Base-by-base conservation (phyloP, 2,113 vertebrate genomes). In the Paramormyrops kingsleyae region DNA sequence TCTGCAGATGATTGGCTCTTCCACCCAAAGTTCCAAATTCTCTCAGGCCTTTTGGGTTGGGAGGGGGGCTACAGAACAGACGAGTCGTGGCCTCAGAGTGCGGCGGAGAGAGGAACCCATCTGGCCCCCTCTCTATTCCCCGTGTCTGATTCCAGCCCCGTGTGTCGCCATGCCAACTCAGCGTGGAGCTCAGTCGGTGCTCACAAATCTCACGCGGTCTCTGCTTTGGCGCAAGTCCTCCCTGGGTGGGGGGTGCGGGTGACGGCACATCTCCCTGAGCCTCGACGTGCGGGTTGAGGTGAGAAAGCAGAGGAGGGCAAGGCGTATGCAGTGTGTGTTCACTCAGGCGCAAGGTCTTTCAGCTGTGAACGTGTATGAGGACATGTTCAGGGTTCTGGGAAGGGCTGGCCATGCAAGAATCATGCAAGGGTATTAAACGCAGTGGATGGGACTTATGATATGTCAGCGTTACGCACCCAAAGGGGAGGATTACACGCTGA, bases 101-200 rank as follows among this genome's bases (percentile, higher is more conserved):
- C 15, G 13, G 85, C 6, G 17, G 42, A 53, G 49, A 53, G 50
- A 21, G 19, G 56, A 35, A 50, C 42, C 62, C 42, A 62, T 49
- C 62, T 80, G 66, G 13, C 56, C 70, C n/a, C 46, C 39, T 74
- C 27, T 31, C 88, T 47, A 39, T 47, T 87, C 85, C 50, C 27
- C 85, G 10, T 89, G 27, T 35, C 66, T 52, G 46, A 80, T 89
- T 80, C n/a, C 62, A 77, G 56, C 70, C 46, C n/a, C n/a, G 13
- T 77, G 62, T 88, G 88, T 88, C 88, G 13, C 88, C 66, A 77
- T 74, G 88, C 88, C 88, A 88, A 74, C 88, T 50, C 47, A 42
- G 24, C 17, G 27, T 5, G 70, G 44, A 39, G 66, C 27, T 39
- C 70, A 53, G 46, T 80, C 46, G 31, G 66, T 7, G 15, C 31